phyloP scores from a whole-genome alignment of 2,888 invertebrate species.

The Caenorhabditis doughertyi region DNA sequence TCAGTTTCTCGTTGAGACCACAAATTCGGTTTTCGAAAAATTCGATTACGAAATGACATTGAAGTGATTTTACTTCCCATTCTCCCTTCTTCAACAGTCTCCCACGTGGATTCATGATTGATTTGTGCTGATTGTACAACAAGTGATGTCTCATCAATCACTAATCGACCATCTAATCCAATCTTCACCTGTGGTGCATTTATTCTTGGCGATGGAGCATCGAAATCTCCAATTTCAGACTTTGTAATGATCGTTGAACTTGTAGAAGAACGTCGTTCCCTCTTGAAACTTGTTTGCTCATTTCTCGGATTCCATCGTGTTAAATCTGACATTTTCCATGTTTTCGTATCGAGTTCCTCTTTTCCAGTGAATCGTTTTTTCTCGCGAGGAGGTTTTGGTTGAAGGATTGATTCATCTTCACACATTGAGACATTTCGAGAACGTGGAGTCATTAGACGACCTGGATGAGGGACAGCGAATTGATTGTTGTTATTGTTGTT shows the following conservation, averaged over 20 bases:
- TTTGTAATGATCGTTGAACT: constrained; percentile 53
- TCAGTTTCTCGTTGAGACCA: constrained; percentile 79
- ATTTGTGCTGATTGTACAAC: constrained; percentile 68
- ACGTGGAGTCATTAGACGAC: constrained; percentile 37
- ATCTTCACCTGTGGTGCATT: constrained; percentile 75
- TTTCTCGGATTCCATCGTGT: constrained; percentile 76
- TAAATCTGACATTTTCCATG: constrained; percentile 75
- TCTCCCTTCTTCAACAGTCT: constrained; percentile 78
- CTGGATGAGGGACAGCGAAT: constrained; percentile 14
- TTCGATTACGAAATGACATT: constrained; percentile 75
- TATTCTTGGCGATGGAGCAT: constrained; percentile 8
- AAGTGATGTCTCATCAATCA: constrained; percentile 77
- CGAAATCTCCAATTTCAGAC: constrained; percentile 42
- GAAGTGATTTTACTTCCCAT: constrained; percentile 72
- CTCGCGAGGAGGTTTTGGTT: constrained; percentile 41
- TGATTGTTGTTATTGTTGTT: background rate
- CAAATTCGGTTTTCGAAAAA: constrained; percentile 68
- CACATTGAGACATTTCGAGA: constrained; percentile 63
- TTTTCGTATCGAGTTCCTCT: constrained; percentile 72
- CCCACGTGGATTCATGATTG: constrained; percentile 68
- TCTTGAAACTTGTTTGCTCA: constrained; percentile 69
- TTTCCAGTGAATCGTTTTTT: constrained; percentile 64
- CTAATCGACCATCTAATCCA: constrained; percentile 73
- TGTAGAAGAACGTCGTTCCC: constrained; percentile 54
- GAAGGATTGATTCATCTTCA: constrained; percentile 58